phyloP scores from a whole-genome alignment of 2,888 invertebrate species.

The Coenonympha glycerion region DNA sequence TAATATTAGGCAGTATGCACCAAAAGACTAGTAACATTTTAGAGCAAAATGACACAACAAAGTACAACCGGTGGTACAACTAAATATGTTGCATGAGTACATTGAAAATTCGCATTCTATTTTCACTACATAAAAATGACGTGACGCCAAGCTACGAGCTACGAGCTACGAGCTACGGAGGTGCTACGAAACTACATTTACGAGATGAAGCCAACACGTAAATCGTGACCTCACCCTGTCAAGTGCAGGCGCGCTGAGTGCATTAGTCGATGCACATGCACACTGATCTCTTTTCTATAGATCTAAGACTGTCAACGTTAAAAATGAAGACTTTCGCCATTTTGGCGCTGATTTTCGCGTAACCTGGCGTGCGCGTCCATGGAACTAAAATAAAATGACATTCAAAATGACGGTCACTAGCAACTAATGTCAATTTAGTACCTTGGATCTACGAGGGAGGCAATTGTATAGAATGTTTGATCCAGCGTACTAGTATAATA shows the following conservation, averaged over 20 bases:
- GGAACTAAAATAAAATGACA: too few relatives aligned
- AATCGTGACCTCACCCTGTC: slow-evolving; percentile 17
- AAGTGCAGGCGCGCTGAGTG: slow-evolving; percentile 18
- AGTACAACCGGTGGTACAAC: background rate
- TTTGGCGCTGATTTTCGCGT: too few relatives aligned
- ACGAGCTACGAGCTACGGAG: slow-evolving; percentile 10
- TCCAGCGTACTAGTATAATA: too few relatives aligned
- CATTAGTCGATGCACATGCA: slow-evolving; percentile 14
- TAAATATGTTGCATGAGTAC: background rate
- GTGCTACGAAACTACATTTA: slow-evolving; percentile 11
- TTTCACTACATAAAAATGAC: slow-evolving; percentile 11
- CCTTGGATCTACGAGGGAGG: too few relatives aligned
- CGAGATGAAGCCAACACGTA: slow-evolving; percentile 11
- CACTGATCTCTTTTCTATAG: too few relatives aligned
- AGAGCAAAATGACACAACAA: background rate
- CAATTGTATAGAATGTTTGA: too few relatives aligned
- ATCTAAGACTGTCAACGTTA: too few relatives aligned
- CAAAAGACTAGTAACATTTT: background rate
- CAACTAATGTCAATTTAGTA: too few relatives aligned
- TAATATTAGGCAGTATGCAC: too few relatives aligned
- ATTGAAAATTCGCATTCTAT: background rate
- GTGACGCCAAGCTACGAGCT: slow-evolving; percentile 19
- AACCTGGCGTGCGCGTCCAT: too few relatives aligned
- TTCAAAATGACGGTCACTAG: too few relatives aligned
- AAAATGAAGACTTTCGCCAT: too few relatives aligned